These are phyloP conservation scores for Lycaon pictus DNA, from an alignment of 2,113 vertebrate genomes.

Conservation along the genomic window DNA sequence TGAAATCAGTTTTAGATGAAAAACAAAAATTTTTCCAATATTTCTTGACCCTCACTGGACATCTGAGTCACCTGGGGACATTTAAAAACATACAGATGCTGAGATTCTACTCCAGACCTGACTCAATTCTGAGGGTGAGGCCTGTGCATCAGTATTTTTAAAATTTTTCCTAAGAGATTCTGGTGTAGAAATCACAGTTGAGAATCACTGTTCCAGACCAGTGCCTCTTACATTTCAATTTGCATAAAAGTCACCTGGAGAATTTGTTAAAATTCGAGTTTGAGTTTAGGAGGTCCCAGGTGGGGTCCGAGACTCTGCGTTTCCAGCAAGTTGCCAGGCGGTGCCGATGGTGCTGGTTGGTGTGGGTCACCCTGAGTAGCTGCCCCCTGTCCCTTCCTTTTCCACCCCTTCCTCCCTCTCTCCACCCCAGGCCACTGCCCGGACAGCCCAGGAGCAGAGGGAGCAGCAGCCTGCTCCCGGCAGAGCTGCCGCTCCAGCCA, in stretches of 20 bases:
- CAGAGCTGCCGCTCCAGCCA: background rate
- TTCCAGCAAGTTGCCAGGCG: background rate
- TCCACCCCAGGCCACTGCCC: rapidly evolving
- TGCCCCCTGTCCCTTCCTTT: rapidly evolving
- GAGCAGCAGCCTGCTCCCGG: background rate
- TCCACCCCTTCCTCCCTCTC: no score
- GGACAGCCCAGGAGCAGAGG: background rate
- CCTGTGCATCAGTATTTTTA: background rate
- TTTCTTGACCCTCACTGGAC: background rate
- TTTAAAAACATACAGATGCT: background rate
- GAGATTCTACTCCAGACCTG: background rate
- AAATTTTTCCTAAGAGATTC: background rate
- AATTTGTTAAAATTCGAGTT: background rate
- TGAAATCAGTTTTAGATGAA: slow-evolving; percentile 11
- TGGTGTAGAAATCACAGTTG: background rate
- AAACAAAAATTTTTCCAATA: background rate
- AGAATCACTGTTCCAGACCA: slow-evolving; percentile 33
- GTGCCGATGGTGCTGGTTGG: no score
- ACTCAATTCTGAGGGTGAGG: background rate
- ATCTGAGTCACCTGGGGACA: background rate
- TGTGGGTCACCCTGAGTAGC: background rate
- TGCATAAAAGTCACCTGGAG: slow-evolving; percentile 51
- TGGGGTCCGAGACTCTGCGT: background rate
- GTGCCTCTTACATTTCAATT: slow-evolving; percentile 36
- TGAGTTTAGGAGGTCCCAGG: background rate